Conservation (phyloP, 2,888 invertebrate species). For the Heliconius ismenius region DNA sequence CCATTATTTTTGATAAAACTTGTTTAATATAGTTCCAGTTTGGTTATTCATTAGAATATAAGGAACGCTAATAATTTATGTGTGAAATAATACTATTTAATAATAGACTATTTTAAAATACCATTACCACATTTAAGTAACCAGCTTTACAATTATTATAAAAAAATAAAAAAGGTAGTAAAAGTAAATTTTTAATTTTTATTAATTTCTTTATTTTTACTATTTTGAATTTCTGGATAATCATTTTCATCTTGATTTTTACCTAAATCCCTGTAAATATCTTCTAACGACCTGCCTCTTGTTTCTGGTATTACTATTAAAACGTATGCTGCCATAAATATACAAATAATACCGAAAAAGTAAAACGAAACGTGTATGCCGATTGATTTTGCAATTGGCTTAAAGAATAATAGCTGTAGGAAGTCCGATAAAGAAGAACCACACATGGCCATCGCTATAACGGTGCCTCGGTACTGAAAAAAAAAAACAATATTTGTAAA, state of each 20-base stretch:
- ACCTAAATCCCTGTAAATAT: conserved; percentile 56
- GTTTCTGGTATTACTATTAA: conserved; percentile 64
- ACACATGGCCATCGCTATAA: background rate
- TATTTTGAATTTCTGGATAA: background rate
- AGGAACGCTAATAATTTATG: too few species aligned
- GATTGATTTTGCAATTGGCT: conserved; percentile 58
- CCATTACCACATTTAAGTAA: too few species aligned
- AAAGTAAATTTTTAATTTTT: too few species aligned
- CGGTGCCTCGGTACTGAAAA: conserved; percentile 65
- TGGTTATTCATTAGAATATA: too few species aligned
- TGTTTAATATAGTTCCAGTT: too few species aligned
- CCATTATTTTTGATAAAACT: too few species aligned
- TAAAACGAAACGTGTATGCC: conserved; percentile 64
- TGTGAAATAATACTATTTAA: too few species aligned
- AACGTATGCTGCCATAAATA: conserved; percentile 56
- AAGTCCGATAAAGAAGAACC: background rate
- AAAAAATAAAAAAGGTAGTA: too few species aligned
- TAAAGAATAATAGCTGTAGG: conserved; percentile 50
- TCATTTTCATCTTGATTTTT: background rate
- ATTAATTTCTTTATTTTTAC: background rate
- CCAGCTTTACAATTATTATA: too few species aligned
- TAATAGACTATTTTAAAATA: too few species aligned
- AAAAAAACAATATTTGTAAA: conserved; percentile 36
- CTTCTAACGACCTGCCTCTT: conserved; percentile 32
- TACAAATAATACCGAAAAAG: conserved; percentile 60